Base-by-base conservation (phyloP, 2,113 vertebrate species). In the Thermophis baileyi region DNA sequence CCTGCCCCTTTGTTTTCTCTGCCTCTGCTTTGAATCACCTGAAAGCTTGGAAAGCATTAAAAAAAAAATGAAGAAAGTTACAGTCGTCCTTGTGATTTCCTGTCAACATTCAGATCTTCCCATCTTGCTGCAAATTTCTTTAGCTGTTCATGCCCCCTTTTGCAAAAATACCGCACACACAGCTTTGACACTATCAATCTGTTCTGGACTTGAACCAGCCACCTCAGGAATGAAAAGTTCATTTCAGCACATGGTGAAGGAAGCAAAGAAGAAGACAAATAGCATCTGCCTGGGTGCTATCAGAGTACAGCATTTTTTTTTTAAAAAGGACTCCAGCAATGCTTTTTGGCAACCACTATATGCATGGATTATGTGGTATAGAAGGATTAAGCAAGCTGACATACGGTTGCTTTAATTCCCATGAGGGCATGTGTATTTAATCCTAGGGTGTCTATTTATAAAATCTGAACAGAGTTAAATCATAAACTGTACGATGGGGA, bases 381-480 rank as follows among this genome's bases (percentile, higher is more conserved):
- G 90, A 94, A 95, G 90, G 92, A 90, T 89, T 11, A 18, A 87
- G 5, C 89, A 93, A 94, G 85, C 0, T 46, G 74, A 69, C 46
- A 94, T 91, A 95, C 51, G 93, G 94, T 10, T 55, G 46, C 92
- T 95, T 50, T 93, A 93, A 95, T 93, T 95, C 9, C 20, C 87
- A 6, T 89, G 22, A 90, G 57, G 90, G 57, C 92, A 35, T 93
- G 85, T 47, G 57, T 55, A n/a, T 86, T 95, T 93, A 95, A 95
- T 94, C 53, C 25, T 35, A n/a, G 93, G 40, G 89, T 88, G 94
- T 95, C 87, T 93, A 24, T 95, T 94, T 93, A 51, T 93, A 94
- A 94, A 89, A 87, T 46, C 14, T 46, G 49, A 95, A 93, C 35
- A 96, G 1, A 95, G 14, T 94, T 92, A 90, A 94, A 93, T 93